A percentile compares a stretch with the other conserved stretches of the same genome.
phyloP scores from a whole-genome alignment of 1,140 invertebrate species.

The Lepidurus couesii region DNA sequence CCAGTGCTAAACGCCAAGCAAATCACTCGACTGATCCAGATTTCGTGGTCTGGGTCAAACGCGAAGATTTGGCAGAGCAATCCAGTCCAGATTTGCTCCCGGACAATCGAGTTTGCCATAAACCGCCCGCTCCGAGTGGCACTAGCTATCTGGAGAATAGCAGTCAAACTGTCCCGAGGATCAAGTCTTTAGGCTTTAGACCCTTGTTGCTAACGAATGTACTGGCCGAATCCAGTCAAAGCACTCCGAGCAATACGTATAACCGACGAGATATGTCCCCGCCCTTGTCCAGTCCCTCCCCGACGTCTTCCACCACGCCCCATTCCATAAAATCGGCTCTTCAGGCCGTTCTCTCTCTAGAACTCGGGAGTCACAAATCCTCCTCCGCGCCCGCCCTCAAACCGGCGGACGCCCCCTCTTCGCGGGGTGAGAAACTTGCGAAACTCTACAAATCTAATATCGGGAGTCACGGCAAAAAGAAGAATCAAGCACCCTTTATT shows the following conservation, averaged over 20 bases:
- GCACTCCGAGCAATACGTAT: not conserved
- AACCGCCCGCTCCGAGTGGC: not conserved
- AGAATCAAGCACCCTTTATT: not conserved
- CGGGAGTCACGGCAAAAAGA: not conserved
- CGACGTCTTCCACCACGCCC: slow-evolving; percentile 17
- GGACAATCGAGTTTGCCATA: not conserved
- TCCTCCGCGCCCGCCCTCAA: slow-evolving; percentile 28
- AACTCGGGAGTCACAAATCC: slow-evolving; percentile 28
- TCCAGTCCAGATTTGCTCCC: not conserved
- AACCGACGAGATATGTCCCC: not conserved
- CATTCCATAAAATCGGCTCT: slow-evolving; percentile 30
- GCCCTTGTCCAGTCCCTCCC: not conserved
- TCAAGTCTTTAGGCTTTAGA: not conserved
- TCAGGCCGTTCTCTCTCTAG: slow-evolving; percentile 29
- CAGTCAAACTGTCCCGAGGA: not conserved
- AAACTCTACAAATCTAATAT: not conserved
- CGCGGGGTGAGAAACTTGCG: not conserved
- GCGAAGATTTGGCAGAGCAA: not conserved
- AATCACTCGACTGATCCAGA: slow-evolving; percentile 15
- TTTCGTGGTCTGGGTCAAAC: slow-evolving; percentile 27
- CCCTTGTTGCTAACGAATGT: not conserved
- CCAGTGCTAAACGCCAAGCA: not conserved
- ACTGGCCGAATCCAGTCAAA: slow-evolving; percentile 1
- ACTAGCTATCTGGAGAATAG: not conserved
- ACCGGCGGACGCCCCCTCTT: not conserved